Evolutionary conservation across 2,113 vertebrate genomes (phyloP), one percentile per base, ranked within the genome.

Genomic region (Phoxinus phoxinus): DNA sequence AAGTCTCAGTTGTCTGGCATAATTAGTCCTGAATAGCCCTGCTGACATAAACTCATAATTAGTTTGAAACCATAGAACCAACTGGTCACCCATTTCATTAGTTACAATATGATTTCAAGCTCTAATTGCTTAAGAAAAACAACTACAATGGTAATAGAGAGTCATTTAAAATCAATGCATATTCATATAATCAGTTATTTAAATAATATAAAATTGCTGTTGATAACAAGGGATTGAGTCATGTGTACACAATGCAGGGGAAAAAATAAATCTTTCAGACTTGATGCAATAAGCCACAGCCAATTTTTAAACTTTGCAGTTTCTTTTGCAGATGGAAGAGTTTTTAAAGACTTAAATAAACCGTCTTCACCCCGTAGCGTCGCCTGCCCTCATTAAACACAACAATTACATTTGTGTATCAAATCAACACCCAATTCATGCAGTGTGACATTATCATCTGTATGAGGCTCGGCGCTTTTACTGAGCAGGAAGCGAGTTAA

Each of bases 401-500:
- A 87, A 87, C 88, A 89, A 87, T 87, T 85, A 86, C 75, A 19
- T 72, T 83, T 83, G 74, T 81, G 83, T 84, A 79, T 80, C 74
- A 76, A 89, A 87, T 85, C 78, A 85, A 69, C 63, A 76, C 58
- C 41, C 73, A 81, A 67, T 87, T 89, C 86, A 79, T 73, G 77
- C 76, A 63, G 74, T 27, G 74, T 67, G 67, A 76, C 74, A 84
- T 88, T 84, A 88, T 69, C 76, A 88, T 69, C 76, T 80, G 81
- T 73, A 37, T 65, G 87, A 83, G 76, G 78, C 87, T 77, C 77
- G 0, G 58, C 61, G 53, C 84, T 84, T 87, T 81, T 77, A 87
- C 84, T 69, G 61, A 88, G 84, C 87, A 91, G 88, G 89, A 90
- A 88, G 88, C 88, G 83, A 80, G 87, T 91, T 89, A 87, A 88